Base-by-base conservation (phyloP, 2,113 vertebrate genomes). In the Cervus canadensis region DNA sequence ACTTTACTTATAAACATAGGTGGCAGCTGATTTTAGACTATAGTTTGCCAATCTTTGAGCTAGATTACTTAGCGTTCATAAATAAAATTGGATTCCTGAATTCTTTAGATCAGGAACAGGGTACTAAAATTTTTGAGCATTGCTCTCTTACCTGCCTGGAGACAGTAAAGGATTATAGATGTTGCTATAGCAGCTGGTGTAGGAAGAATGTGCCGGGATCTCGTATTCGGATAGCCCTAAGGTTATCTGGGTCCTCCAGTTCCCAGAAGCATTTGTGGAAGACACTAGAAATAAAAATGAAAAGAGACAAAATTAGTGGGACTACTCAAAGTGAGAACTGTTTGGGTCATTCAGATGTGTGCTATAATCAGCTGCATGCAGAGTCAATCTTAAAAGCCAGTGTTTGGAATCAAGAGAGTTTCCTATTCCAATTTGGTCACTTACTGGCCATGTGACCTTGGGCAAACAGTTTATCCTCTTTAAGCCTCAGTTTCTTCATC, bases 71-170 rank as follows among this genome's bases (percentile, higher is more conserved):
- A 15, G 64, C 0, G 0, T 59, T 89, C 6, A 30, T 17, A 78
- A 74, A 25, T 3, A n/a, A 91, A 81, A 79, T 0, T 26, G 87
- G 91, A 56, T 30, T 45, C 9, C 25, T 94, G 33, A 85, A 52
- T 94, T 85, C 28, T 71, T 91, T 60, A 59, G 43, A 52, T 40
- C 11, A 67, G 7, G 40, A 45, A n/a, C 48, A 86, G 52, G 43
- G n/a, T 48, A 92, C 30, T 54, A 60, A 96, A 86, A 74, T 16
- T 36, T 21, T 23, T 7, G 3, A 5, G 2, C 1, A 12, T 13
- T 9, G 26, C 57, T 71, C 15, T 92, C 99, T 99, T 98, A 99
- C 99, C 99, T 99, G 99, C 97, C 99, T 89, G 99, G 99, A 98
- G 99, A 89, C 94, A 99, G 98, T 95, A 99, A 98, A 98, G 98